phyloP scores from a whole-genome alignment of 2,888 invertebrate species.

The Zonitis immaculata region DNA sequence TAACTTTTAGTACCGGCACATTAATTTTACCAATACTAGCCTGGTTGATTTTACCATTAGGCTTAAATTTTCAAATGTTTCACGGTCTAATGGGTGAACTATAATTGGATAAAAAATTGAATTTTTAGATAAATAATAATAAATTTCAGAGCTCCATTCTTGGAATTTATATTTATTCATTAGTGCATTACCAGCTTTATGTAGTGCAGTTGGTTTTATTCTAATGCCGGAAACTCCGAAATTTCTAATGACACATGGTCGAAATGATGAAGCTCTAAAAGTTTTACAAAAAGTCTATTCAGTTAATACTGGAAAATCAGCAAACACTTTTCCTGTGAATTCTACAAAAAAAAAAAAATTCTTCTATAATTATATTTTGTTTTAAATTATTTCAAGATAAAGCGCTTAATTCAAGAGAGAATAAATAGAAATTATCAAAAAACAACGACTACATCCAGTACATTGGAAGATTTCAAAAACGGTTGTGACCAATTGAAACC shows the following conservation, averaged over 20 bases:
- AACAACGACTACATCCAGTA: conserved; percentile 35
- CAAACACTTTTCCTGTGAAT: conserved; percentile 62
- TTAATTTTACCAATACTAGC: conserved; percentile 65
- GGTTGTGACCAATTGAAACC: conserved; percentile 62
- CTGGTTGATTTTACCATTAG: conserved; percentile 64
- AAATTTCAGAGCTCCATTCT: conserved; percentile 52
- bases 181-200: conserved; percentile 60
- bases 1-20: conserved; percentile 62
- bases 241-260: conserved; percentile 66
- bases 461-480: conserved; percentile 51
- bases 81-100: conserved; percentile 10
- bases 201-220: conserved; percentile 58
- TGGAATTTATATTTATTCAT: conserved; percentile 61
- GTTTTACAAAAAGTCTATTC: conserved; percentile 62
- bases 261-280: conserved; percentile 60
- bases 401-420: conserved; percentile 42
- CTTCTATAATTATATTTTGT: too few species aligned
- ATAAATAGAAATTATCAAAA: conserved; percentile 14
- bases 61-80: conserved; percentile 29
- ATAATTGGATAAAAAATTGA: too few species aligned
- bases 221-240: conserved; percentile 75
- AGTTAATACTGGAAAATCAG: conserved; percentile 60
- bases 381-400: conserved; percentile 41
- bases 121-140: too few species aligned
- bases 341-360: neutral